Evolutionary conservation across 1,140 invertebrate genomes (phyloP).

Genomic region (Neodiprion lecontei): DNA sequence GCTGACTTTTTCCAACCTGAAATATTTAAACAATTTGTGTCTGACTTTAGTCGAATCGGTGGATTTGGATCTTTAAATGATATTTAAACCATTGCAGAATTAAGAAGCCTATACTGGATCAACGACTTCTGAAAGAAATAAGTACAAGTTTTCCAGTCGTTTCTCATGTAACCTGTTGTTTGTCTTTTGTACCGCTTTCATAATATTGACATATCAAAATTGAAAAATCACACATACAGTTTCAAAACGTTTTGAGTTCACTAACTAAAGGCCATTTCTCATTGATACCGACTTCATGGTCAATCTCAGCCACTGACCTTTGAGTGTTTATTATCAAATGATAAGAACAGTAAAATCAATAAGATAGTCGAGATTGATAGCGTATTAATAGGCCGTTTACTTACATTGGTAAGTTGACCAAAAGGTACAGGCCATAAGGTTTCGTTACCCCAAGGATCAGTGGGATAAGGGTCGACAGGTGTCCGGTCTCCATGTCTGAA

Average conservation of each 20-base stretch:
- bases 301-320: background rate
- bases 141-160: too few relatives aligned
- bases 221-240: too few relatives aligned
- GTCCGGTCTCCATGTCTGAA: slow-evolving; percentile 87
- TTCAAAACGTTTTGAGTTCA: too few relatives aligned
- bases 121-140: too few relatives aligned
- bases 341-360: background rate
- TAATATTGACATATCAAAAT: too few relatives aligned
- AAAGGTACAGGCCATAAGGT: slow-evolving; percentile 78
- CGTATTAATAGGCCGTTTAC: slow-evolving; percentile 30
- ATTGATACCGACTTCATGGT: background rate
- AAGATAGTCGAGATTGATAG: too few relatives aligned
- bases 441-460: slow-evolving; percentile 75
- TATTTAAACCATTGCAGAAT: too few relatives aligned
- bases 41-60: slow-evolving; percentile 19
- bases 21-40: slow-evolving; percentile 31
- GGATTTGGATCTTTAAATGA: slow-evolving; percentile 6
- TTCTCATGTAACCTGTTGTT: too few relatives aligned
- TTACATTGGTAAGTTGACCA: slow-evolving; percentile 82
- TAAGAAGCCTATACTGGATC: too few relatives aligned
- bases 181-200: too few relatives aligned
- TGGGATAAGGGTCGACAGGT: slow-evolving; percentile 77
- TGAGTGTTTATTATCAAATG: background rate
- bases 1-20: slow-evolving; percentile 79
- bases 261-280: background rate